Base-by-base conservation (phyloP, 2,797 vertebrate species). In the Rhinella marina region DNA sequence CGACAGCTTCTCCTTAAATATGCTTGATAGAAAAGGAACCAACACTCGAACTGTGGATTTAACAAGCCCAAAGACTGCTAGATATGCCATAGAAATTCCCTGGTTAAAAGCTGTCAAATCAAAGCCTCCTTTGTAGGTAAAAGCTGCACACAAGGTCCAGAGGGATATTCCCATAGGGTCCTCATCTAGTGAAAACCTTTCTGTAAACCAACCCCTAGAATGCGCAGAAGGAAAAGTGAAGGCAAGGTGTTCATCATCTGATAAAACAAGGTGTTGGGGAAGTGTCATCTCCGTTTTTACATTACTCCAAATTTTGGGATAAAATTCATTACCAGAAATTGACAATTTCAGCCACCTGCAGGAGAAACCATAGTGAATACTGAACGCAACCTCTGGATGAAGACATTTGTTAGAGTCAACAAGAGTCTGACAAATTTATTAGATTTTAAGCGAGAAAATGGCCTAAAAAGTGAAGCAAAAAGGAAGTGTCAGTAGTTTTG, bases 71-170 rank as follows among this genome's bases (percentile, higher is more conserved):
- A 64, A 76, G 54, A 72, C 27, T 77, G 72, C 56, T 62, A 62
- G 83, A 32, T 62, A 32, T 76, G 72, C 72, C 75, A 16, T 21
- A 21, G 72, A 25, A 62, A 85, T 62, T 85, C 83, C 83, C 83
- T 19, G 17, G 82, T 48, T 84, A 84, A 52, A 62, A 85, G 23
- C 83, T 77, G 72, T 85, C 83, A 85, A 76, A 76, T 27, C 32
- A 85, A 61, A 76, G 57, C 83, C 76, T 85, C 14, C 56, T 75
- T 41, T 27, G 9, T 62, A 76, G 70, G 83, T 50, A 27, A 52
- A 32, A 25, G 41, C 57, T 11, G 57, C 57, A 77, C 32, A 85
- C 41, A 76, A 61, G 54, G 21, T 41, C 48, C 64, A 73, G 41
- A 64, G 57, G 32, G 32, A 50, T 8, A 64, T 27, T 77, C 72